Evolutionary conservation across 2,113 vertebrate genomes (phyloP), one percentile per base, ranked within the genome.

Genomic region (Catharus minimus): DNA sequence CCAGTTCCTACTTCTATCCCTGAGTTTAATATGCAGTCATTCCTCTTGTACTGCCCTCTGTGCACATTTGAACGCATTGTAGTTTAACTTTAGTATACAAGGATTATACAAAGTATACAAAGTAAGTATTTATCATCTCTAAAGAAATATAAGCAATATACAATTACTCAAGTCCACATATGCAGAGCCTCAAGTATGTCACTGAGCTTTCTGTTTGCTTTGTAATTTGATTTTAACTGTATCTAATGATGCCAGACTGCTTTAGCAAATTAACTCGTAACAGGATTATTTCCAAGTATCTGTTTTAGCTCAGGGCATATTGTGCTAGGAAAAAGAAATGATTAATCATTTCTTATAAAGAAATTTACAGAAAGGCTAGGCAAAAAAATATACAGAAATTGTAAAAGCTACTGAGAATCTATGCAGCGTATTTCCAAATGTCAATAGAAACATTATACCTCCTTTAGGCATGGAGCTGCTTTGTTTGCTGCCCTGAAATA

Each of bases 51-150:
- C 62, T 57, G 43, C 23, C 46, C 41, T 57, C 69, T 19, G 21
- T 50, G 61, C 2, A 50, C 0, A 0, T 55, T 56, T 50, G 56
- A 82, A 85, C 36, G 41, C 14, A 16, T 8, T 26, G 15, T 1
- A 52, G 11, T 68, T 83, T 66, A 65, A 83, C 10, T n/a, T 80
- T 2, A 47, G 44, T n/a, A 67, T 5, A 61, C 28, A 68, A 88
- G 33, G 24, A 75, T 67, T 77, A 52, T 52, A 52, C 17, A 11
- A 52, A 52, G 27, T 30, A 30, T 11, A 52, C 44, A 57, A 12
- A 28, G 3, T 30, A 78, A 78, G 62, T 36, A 60, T 76, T 32
- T 58, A 53, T 32, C 44, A 64, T 9, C 7, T 30, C n/a, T 60
- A 13, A 83, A 64, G 41, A 71, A 82, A 66, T 21, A 32, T 1